Conservation (phyloP, 2,113 vertebrate genomes). For the Nycticryphes semicollaris region DNA sequence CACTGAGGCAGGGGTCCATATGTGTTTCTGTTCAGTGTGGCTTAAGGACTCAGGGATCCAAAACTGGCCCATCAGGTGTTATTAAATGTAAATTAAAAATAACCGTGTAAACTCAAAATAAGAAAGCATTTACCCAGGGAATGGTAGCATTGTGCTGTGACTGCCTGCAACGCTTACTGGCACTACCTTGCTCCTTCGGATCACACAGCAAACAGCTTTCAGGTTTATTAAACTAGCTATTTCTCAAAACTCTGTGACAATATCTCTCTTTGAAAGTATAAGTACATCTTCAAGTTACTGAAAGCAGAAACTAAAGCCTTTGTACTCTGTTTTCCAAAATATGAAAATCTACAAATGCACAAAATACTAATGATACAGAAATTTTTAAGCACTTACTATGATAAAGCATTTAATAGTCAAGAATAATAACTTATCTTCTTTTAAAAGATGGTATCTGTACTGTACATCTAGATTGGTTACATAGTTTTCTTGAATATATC, state of each 20-base stretch:
- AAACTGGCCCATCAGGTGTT: neutral
- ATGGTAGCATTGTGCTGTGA: neutral
- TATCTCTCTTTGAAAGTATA: neutral
- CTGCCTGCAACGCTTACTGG: neutral
- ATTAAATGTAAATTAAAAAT: neutral
- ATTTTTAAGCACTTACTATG: neutral
- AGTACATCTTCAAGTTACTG: neutral
- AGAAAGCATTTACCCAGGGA: neutral
- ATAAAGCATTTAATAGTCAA: neutral
- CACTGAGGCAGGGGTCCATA: neutral
- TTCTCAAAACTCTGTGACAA: neutral
- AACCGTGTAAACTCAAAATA: neutral
- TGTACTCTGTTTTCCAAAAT: neutral
- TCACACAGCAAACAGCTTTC: neutral
- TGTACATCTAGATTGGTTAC: neutral
- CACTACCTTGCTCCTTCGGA: neutral
- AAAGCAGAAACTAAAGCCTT: neutral
- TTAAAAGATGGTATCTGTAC: neutral
- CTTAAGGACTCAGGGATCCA: neutral
- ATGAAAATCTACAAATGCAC: neutral
- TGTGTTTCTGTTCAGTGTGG: neutral
- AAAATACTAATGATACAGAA: neutral
- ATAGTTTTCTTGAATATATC: neutral
- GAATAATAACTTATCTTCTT: neutral
- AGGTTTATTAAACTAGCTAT: neutral